A percentile compares a stretch with the other conserved stretches of the same genome.
phyloP scores from a whole-genome alignment of 2,797 vertebrate genomes.

The Characodon lateralis region DNA sequence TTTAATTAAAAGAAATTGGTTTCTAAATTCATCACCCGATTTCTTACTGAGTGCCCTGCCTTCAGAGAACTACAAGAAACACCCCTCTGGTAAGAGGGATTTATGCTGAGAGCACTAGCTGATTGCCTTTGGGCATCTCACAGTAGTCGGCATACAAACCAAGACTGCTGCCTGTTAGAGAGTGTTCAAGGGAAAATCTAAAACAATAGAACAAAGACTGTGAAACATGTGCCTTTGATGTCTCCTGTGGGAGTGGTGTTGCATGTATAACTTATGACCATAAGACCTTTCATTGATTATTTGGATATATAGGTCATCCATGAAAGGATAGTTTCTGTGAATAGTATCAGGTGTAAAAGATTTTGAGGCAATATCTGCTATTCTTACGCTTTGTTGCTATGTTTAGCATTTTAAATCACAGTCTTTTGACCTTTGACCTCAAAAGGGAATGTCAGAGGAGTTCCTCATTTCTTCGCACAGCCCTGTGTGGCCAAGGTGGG shows the following conservation, averaged over 20 bases:
- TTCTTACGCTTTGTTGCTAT: not conserved
- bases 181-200: conserved; percentile 45
- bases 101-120: conserved; percentile 31
- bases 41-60: conserved; percentile 21
- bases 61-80: conserved; percentile 38
- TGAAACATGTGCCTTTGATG: conserved; percentile 29
- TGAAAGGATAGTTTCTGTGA: too few species aligned
- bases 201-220: conserved; percentile 36
- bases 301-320: not conserved
- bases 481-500: conserved; percentile 38
- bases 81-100: conserved; percentile 2
- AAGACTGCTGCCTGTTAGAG: not conserved
- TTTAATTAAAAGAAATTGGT: conserved; percentile 26
- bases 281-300: conserved; percentile 8
- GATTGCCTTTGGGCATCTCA: conserved; percentile 32
- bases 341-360: not conserved
- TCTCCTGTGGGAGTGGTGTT: not conserved
- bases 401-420: not conserved
- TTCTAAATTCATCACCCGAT: conserved; percentile 27
- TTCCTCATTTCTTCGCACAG: conserved; percentile 20
- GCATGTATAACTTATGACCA: conserved; percentile 20
- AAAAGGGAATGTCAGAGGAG: conserved; percentile 9
- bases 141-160: conserved; percentile 12
- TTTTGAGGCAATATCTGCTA: not conserved
- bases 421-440: conserved; percentile 36